Base-by-base conservation (phyloP, 2,888 invertebrate species). In the Tetramorium bicarinatum region DNA sequence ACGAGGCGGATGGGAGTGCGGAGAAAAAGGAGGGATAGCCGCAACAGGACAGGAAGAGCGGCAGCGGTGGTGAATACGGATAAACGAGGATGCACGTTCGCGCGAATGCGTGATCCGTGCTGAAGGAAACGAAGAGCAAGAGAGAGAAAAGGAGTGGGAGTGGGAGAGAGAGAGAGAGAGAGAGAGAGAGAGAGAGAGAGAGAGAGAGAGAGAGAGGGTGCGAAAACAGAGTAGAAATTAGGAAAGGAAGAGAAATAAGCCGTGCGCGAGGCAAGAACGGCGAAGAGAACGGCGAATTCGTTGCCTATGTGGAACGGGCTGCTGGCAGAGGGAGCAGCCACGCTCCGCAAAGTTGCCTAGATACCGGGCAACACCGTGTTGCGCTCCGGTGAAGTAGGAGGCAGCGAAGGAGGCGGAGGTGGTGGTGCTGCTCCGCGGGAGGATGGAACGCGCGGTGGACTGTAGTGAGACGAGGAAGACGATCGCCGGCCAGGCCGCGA, bases 301-400 rank as follows among this genome's bases (percentile, higher is more conserved):
- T 72, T 59, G 72, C 34, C 72, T 80, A 80, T 25, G 79, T 71
- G 79, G 59, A 80, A 59, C 72, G 29, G 47, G 34, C 47, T 56
- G 79, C 59, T 80, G 71, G 59, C 72, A 90, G 87, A 89, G 86
- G 85, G 86, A 87, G 91, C 87, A 87, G 85, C 59, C 87, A 87
- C 87, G 87, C 87, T 90, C 87, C 80, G 86, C 87, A 85, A 85
- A 91, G 90, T 90, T 89, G 90, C 91, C 90, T 88, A 87, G 90
- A 87, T 87, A 88, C 89, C 77, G 87, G 87, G 84, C 85, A 87
- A 87, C 90, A 89, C 90, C 91, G 91, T 91, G 91, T 90, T 91
- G 91, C 89, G 91, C 88, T 89, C 87, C 86, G 85, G 82, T 85
- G 83, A 89, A 91, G 89, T 86, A 86, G 91, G 91, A 84, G 88